Percentiles rank a stretch among this genome's conserved stretches.
Evolutionary conservation across 2,888 invertebrate species (phyloP).

Genomic region (Tuta absoluta): DNA sequence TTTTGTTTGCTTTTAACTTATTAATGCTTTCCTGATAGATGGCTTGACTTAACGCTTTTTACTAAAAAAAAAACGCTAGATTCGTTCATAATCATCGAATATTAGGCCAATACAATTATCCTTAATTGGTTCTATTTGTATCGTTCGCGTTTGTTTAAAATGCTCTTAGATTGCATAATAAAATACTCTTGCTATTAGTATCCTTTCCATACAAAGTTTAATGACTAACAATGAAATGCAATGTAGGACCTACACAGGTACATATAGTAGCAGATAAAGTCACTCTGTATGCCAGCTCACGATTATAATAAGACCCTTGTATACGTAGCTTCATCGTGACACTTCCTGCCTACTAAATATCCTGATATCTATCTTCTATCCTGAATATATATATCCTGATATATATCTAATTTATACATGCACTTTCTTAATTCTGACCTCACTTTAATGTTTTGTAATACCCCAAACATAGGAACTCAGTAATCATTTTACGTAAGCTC

Average conservation of each 20-base stretch:
- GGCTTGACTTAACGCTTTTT: too few species aligned
- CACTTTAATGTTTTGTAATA: background rate
- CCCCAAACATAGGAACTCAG: background rate
- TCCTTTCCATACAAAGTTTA: background rate
- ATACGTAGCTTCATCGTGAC: background rate
- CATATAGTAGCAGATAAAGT: background rate
- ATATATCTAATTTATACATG: background rate
- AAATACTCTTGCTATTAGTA: background rate
- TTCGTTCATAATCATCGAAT: background rate
- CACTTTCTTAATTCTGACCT: constrained; percentile 2
- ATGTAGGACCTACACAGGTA: background rate
- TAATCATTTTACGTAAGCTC: background rate
- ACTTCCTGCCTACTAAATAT: background rate
- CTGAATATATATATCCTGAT: too few species aligned
- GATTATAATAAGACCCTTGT: background rate
- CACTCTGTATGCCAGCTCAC: background rate
- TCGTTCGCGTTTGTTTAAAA: too few species aligned
- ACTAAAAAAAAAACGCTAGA: background rate
- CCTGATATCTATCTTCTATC: background rate
- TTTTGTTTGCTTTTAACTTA: background rate
- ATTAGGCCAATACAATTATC: background rate
- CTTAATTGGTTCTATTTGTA: background rate
- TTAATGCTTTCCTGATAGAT: too few species aligned
- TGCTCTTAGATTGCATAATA: background rate
- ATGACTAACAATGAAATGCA: background rate